phyloP scores from a whole-genome alignment of 2,797 vertebrate genomes.

The Pantherophis alleghaniensis region DNA sequence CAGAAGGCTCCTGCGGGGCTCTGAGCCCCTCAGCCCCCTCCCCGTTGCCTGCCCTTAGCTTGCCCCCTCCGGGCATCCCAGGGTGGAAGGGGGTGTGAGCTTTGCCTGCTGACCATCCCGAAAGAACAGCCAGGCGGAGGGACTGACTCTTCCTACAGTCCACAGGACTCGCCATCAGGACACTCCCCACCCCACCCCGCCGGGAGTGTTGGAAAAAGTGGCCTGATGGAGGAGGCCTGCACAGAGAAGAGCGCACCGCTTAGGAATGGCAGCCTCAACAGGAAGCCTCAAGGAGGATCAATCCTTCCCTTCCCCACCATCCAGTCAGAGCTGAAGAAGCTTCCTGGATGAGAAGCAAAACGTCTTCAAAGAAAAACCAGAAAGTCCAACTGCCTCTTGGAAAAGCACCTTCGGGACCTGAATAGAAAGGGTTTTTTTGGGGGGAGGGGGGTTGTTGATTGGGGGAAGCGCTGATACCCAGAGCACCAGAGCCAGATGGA shows the following conservation, averaged over 20 bases:
- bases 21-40: neutral
- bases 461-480: neutral
- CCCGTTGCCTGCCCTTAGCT: neutral
- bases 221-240: neutral
- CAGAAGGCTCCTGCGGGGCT: neutral
- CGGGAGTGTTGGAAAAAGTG: neutral
- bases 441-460: neutral
- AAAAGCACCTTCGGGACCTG: too few relatives aligned
- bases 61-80: neutral
- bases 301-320: too few relatives aligned
- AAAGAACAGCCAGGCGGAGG: neutral
- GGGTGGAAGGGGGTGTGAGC: neutral
- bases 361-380: too few relatives aligned
- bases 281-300: neutral
- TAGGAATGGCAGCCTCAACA: neutral
- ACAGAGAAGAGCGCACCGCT: neutral
- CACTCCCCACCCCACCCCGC: neutral
- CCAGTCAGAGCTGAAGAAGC: too few relatives aligned
- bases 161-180: neutral
- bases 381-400: too few relatives aligned
- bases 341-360: too few relatives aligned
- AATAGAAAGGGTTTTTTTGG: neutral
- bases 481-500: neutral
- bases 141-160: neutral
- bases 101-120: neutral